Conservation (phyloP, 35 echinoderm and acorn worm species). For the Apostichopus californicus region DNA sequence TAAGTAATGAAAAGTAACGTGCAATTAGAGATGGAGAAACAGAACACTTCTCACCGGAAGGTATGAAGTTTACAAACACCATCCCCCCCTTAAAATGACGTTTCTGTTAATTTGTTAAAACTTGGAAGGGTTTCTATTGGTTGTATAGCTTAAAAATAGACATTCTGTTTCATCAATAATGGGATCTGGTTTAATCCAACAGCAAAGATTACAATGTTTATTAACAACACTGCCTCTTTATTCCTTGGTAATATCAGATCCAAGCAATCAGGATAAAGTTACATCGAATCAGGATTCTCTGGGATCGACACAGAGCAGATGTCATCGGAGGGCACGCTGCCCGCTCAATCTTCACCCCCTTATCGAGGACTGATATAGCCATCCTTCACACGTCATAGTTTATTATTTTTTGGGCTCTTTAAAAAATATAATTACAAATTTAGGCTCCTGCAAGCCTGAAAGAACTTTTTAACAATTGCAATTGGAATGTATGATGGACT, state of each 20-base stretch:
- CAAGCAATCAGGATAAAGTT: no score
- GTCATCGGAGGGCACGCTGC: no score
- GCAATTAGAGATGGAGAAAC: no score
- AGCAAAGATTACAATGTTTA: no score
- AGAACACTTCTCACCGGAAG: background rate
- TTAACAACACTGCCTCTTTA: no score
- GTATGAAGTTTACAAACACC: background rate
- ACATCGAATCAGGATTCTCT: no score
- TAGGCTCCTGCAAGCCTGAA: background rate
- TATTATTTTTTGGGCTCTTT: background rate
- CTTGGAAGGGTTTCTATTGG: background rate
- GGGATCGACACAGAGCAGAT: background rate
- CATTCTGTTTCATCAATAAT: no score
- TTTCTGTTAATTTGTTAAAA: background rate
- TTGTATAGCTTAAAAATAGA: background rate
- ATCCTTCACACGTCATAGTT: background rate
- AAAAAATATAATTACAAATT: constrained; percentile 23
- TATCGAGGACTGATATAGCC: no score
- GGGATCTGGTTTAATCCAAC: no score
- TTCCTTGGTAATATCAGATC: no score
- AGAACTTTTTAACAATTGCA: background rate
- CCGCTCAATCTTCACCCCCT: no score
- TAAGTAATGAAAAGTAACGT: background rate
- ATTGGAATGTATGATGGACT: background rate
- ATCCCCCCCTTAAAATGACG: background rate